Evolutionary conservation across 2,113 vertebrate genomes (phyloP), one percentile per base, ranked within the genome.

Genomic region (Toxostoma redivivum): DNA sequence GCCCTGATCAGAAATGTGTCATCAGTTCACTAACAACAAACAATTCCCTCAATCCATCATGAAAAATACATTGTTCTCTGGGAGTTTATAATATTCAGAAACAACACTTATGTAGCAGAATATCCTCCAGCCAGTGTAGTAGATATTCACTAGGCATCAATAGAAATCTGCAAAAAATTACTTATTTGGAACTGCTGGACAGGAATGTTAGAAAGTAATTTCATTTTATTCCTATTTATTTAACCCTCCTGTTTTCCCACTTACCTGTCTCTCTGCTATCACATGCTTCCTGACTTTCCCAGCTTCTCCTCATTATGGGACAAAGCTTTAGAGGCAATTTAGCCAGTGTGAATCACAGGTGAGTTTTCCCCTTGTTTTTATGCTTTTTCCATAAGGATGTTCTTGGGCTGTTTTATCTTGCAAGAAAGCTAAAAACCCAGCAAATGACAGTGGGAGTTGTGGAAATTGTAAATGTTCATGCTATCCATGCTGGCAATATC

Each of bases 401-500:
- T 66, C 28, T 30, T 35, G 22, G 8, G 13, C 10, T 71, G 15
- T 47, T 91, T 84, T 67, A 31, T 57, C 88, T 88, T 85, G 18
- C 19, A 60, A 71, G 44, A 62, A 84, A 86, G 33, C 30, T 82
- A 23, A 54, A 70, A 79, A 31, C 1, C 8, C 25, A 72, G 33
- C 28, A 69, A 69, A 33, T 15, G 21, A 42, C 17, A 72, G 6
- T 20, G 18, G 40, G 42, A n/a, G 7, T 5, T 76, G 31, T 24
- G 15, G 45, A 81, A 83, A 31, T 31, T 11, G 27, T 27, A 33
- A 48, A 24, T 0, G 0, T 60, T 67, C 35, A 6, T 56, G 37
- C 25, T 74, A 3, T 92, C 44, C 21, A 35, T 0, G 0, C 30
- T 72, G 53, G 37, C 37, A 57, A 10, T 61, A 23, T 14, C 28